These are phyloP conservation scores for Pelochelys cantorii DNA, from an alignment of 2,797 vertebrate species.

Conservation along the genomic window DNA sequence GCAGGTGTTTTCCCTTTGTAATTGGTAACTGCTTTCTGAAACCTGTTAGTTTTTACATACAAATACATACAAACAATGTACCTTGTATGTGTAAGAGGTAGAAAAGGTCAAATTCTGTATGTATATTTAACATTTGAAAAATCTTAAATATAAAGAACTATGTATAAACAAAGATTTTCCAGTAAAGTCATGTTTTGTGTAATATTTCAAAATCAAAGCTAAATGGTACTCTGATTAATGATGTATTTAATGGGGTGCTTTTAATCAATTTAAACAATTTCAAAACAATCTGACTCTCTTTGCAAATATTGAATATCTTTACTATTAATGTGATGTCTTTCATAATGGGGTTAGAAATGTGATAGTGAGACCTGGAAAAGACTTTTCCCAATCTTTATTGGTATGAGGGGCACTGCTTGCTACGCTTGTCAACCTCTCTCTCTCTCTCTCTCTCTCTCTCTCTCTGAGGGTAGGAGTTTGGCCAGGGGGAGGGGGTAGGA, in stretches of 20 bases:
- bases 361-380: neutral
- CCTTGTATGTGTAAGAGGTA: neutral
- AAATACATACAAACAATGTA: neutral
- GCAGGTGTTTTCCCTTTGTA: fast-evolving
- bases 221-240: neutral
- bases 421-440: no score
- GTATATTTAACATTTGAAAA: neutral
- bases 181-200: neutral
- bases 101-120: neutral
- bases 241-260: neutral
- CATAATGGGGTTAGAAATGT: neutral
- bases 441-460: no score
- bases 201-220: neutral
- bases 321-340: fast-evolving
- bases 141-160: neutral
- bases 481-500: no score
- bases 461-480: no score
- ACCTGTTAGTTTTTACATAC: neutral
- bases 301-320: neutral
- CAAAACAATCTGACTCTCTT: neutral
- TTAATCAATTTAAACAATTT: neutral
- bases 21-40: neutral
- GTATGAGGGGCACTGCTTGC: neutral
- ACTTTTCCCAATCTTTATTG: neutral
- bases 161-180: neutral